Percentiles rank a stretch among this genome's conserved stretches.
These are phyloP conservation scores for Oophaga sylvatica DNA, from an alignment of 2,797 vertebrate genomes.

Conservation along the genomic window DNA sequence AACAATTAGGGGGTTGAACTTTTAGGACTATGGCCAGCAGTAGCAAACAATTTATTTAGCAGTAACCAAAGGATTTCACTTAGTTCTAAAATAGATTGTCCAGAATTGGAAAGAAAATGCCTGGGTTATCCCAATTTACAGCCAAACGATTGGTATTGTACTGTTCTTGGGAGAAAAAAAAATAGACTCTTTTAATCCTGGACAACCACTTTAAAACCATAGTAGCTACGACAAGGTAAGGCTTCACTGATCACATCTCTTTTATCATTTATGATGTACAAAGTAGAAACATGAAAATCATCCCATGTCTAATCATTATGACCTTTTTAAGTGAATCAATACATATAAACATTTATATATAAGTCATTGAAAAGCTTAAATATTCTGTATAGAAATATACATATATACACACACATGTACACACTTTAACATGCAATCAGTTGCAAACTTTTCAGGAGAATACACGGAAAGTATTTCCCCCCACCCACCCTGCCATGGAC, in stretches of 20 bases:
- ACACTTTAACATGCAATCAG: conserved; percentile 32
- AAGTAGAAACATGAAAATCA: neutral
- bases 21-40: neutral
- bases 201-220: neutral
- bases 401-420: conserved; percentile 38
- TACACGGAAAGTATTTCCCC: neutral
- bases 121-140: neutral
- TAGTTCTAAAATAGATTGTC: neutral
- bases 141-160: neutral
- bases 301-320: neutral
- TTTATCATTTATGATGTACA: neutral
- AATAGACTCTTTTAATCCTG: neutral
- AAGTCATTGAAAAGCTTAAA: conserved; percentile 14
- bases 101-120: neutral
- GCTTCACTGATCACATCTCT: neutral
- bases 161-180: neutral
- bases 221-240: neutral
- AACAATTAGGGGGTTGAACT: neutral
- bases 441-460: neutral
- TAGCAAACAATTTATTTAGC: neutral
- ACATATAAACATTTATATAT: neutral
- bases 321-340: neutral
- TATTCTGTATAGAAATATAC: conserved; percentile 31
- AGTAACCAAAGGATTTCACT: neutral
- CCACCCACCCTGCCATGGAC: neutral